Evolutionary conservation across 2,888 invertebrate genomes (phyloP).

Genomic region (Eucriotettix oculatus): DNA sequence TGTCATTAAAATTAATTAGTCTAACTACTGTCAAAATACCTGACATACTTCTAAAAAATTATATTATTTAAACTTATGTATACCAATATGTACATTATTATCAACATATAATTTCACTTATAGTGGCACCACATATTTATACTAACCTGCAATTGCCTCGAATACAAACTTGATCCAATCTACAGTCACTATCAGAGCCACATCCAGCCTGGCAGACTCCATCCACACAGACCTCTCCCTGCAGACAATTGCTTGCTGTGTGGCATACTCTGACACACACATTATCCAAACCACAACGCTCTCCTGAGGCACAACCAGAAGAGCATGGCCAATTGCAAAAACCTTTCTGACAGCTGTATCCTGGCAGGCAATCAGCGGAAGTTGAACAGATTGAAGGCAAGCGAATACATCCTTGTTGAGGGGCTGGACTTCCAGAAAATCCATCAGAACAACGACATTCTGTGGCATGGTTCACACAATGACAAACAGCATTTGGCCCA

Average conservation of each 20-base stretch:
- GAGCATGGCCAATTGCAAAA: constrained; percentile 65
- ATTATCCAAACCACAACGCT: constrained; percentile 59
- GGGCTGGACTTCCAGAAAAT: constrained; percentile 72
- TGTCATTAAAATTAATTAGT: too few species aligned
- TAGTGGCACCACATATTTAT: neutral
- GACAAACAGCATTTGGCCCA: constrained; percentile 71
- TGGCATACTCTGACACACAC: constrained; percentile 76
- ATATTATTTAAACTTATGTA: too few species aligned
- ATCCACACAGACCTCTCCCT: constrained; percentile 72
- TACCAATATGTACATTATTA: too few species aligned
- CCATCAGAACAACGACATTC: constrained; percentile 68
- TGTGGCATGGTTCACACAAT: constrained; percentile 53
- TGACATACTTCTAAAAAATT: neutral
- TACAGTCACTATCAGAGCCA: constrained; percentile 63
- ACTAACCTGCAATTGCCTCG: constrained; percentile 45
- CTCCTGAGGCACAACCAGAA: constrained; percentile 63
- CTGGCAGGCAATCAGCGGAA: constrained; percentile 54
- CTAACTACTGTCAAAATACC: too few species aligned
- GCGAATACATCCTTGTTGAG: constrained; percentile 77
- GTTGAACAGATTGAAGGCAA: constrained; percentile 49
- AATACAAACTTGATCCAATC: constrained; percentile 58
- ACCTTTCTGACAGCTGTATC: constrained; percentile 60
- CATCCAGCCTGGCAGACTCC: constrained; percentile 75
- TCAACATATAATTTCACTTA: too few species aligned
- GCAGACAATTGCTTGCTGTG: constrained; percentile 75